These are phyloP conservation scores for Rhimphoctona megacephalus DNA, from an alignment of 2,888 invertebrate genomes.

Conservation along the genomic window DNA sequence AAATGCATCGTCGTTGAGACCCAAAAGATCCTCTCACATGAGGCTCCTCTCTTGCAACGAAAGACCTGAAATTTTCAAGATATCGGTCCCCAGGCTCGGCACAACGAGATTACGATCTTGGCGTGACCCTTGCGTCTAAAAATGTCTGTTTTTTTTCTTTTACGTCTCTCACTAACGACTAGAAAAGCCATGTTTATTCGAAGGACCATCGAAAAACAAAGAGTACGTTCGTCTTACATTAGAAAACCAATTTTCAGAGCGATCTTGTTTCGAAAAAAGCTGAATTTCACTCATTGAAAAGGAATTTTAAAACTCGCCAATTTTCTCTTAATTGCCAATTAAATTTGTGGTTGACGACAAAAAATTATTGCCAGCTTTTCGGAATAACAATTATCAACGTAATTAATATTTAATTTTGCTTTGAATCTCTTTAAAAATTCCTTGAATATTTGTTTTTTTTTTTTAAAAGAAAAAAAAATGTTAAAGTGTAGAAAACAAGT, in stretches of 20 bases:
- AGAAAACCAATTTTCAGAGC: not conserved
- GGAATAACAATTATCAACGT: not conserved
- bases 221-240: not conserved
- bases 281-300: not conserved
- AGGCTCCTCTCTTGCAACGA: slow-evolving; percentile 37
- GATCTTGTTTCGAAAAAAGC: not conserved
- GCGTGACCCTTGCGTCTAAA: slow-evolving; percentile 22
- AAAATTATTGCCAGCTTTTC: not conserved
- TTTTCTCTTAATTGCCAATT: not conserved
- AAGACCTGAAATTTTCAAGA: slow-evolving; percentile 55
- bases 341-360: not conserved
- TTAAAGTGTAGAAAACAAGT: not conserved
- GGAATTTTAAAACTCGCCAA: not conserved
- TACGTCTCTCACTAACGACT: not conserved
- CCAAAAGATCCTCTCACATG: not conserved
- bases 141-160: slow-evolving; percentile 12
- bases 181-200: not conserved
- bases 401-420: not conserved
- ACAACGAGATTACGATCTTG: slow-evolving; percentile 41
- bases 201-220: not conserved
- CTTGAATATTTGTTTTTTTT: no score
- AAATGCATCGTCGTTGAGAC: slow-evolving; percentile 42
- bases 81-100: slow-evolving; percentile 51
- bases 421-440: not conserved
- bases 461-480: no score